These are phyloP conservation scores for Sinocyclocheilus anophthalmus DNA, from an alignment of 2,113 vertebrate genomes.

Conservation along the genomic window DNA sequence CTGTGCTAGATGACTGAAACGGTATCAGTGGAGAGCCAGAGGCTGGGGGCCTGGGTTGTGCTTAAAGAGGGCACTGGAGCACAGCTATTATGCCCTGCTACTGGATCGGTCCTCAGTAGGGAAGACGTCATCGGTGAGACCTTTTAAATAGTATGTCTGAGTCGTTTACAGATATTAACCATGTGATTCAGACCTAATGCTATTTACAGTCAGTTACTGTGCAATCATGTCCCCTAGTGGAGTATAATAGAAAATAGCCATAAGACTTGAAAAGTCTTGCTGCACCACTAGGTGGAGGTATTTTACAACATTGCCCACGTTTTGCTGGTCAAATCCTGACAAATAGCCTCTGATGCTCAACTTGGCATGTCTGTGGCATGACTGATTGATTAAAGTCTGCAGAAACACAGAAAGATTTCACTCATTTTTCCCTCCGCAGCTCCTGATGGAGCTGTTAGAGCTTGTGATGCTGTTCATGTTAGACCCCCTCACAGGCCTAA, in stretches of 20 bases:
- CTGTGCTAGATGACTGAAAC: constrained; percentile 71
- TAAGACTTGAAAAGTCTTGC: not conserved
- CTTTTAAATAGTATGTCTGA: not conserved
- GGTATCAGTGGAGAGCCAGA: constrained; percentile 77
- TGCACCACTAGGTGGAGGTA: constrained; percentile 11
- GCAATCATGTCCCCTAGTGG: not conserved
- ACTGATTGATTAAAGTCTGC: constrained; percentile 34
- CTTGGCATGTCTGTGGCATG: constrained; percentile 9
- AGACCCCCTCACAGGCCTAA: constrained; percentile 76
- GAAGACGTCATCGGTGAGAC: constrained; percentile 77
- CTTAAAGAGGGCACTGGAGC: constrained; percentile 80
- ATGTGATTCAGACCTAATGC: not conserved
- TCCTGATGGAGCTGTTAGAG: constrained; percentile 66
- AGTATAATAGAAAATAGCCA: too few relatives aligned
- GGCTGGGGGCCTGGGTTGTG: constrained; percentile 79
- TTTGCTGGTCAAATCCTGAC: constrained; percentile 25
- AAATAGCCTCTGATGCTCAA: not conserved
- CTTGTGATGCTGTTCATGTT: constrained; percentile 57
- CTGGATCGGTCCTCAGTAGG: constrained; percentile 71
- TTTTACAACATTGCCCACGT: not conserved
- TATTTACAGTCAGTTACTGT: not conserved
- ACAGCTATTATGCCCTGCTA: constrained; percentile 74
- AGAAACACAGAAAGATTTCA: not conserved
- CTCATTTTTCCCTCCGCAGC: constrained; percentile 60
- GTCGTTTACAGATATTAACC: not conserved